Evolutionary conservation across 2,888 invertebrate genomes (phyloP).

Genomic region (Parelbella ahira): DNA sequence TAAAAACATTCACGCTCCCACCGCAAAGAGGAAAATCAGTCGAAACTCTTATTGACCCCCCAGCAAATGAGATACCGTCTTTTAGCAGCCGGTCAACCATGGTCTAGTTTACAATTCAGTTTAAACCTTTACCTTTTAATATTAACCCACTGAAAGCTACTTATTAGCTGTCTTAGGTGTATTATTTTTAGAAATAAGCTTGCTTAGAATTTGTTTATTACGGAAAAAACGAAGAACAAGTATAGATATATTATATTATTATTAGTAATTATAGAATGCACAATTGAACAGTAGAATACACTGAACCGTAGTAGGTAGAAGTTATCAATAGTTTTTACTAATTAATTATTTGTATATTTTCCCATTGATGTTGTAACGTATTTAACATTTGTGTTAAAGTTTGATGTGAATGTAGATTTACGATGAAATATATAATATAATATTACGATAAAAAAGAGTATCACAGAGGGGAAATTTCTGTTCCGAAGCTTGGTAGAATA

Average conservation of each 20-base stretch:
- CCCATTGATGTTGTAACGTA: slow-evolving; percentile 53
- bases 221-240: too few relatives aligned
- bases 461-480: slow-evolving; percentile 79
- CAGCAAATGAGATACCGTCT: slow-evolving; percentile 54
- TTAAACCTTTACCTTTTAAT: background rate
- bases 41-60: slow-evolving; percentile 71
- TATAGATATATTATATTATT: too few relatives aligned
- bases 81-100: slow-evolving; percentile 72
- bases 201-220: too few relatives aligned
- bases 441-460: too few relatives aligned
- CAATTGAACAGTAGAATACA: too few relatives aligned
- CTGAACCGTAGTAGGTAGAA: too few relatives aligned
- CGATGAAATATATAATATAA: slow-evolving; percentile 31
- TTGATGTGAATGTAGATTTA: slow-evolving; percentile 33
- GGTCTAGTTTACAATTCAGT: slow-evolving; percentile 47
- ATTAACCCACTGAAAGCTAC: slow-evolving; percentile 34
- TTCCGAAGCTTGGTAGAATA: slow-evolving; percentile 69
- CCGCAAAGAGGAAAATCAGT: slow-evolving; percentile 64
- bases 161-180: too few relatives aligned
- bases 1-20: slow-evolving; percentile 69
- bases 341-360: slow-evolving; percentile 39
- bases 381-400: slow-evolving; percentile 30
- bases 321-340: too few relatives aligned
- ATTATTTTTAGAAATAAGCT: slow-evolving; percentile 11
- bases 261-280: slow-evolving; percentile 5